A percentile compares a stretch with the other conserved stretches of the same genome.
Conservation (phyloP, 2,888 invertebrate genomes). For the Rhogogaster chlorosoma region DNA sequence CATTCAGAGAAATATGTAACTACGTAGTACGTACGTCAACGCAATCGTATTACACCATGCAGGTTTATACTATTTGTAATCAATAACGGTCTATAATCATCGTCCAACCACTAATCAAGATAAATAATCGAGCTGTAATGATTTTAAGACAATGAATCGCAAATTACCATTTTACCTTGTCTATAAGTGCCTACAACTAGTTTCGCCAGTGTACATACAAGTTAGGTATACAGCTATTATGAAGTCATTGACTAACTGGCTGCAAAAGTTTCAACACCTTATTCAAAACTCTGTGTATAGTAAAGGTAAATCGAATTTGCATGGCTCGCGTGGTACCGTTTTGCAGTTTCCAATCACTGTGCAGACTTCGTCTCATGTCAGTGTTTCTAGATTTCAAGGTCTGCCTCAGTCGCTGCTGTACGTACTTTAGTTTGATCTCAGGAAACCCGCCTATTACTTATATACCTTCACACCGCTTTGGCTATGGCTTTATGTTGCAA, state of each 20-base stretch:
- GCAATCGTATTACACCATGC: neutral
- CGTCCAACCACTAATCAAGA: conserved; percentile 19
- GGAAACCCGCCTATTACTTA: conserved; percentile 4
- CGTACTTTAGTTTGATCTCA: neutral
- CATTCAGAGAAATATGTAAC: neutral
- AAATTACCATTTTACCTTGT: conserved; percentile 29
- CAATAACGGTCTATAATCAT: conserved; percentile 29
- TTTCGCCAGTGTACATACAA: conserved; percentile 7
- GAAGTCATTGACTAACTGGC: conserved; percentile 42
- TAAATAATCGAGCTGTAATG: neutral
- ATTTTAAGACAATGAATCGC: conserved; percentile 39
- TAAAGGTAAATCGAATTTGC: conserved; percentile 28
- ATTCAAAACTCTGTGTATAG: neutral
- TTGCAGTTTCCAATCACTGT: conserved; percentile 6
- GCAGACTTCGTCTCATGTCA: neutral
- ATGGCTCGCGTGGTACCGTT: conserved; percentile 11
- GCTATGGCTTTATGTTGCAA: conserved; percentile 8
- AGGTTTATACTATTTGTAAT: conserved; percentile 8
- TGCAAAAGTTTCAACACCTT: conserved; percentile 23
- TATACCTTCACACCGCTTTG: neutral
- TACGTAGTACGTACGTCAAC: neutral
- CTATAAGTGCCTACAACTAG: conserved; percentile 15
- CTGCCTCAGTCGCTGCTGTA: neutral
- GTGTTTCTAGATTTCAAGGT: conserved; percentile 33
- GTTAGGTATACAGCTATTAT: neutral